Conservation (phyloP, 1,140 invertebrate species). For the Pogonomyrmex barbatus region DNA sequence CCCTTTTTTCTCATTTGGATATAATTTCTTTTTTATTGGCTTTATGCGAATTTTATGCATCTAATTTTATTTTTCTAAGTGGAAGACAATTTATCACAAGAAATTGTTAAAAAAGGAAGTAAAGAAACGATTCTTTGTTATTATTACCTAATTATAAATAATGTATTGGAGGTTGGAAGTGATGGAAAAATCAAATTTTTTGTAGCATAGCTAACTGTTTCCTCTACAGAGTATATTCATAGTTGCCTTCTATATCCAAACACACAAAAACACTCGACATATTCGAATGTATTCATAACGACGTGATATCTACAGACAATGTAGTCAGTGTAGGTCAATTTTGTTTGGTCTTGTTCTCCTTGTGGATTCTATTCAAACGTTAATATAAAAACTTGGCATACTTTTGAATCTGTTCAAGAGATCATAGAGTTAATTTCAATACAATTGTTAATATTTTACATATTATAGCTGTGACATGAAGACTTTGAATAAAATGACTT, state of each 20-base stretch:
- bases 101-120: background rate
- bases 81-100: background rate
- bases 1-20: background rate
- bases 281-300: constrained; percentile 58
- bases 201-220: background rate
- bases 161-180: background rate
- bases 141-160: background rate
- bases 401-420: background rate
- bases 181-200: constrained; percentile 22
- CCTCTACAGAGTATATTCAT: constrained; percentile 22
- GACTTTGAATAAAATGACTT: constrained; percentile 1
- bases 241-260: constrained; percentile 32
- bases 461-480: background rate
- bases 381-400: background rate
- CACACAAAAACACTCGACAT: constrained; percentile 53
- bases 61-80: background rate
- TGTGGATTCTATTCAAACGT: constrained; percentile 19
- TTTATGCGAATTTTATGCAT: background rate
- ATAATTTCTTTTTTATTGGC: background rate
- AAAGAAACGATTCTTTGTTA: background rate
- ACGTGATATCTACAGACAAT: constrained; percentile 33
- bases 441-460: constrained; percentile 16
- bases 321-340: constrained; percentile 69
- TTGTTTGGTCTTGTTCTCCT: constrained; percentile 67
- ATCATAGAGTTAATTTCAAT: background rate